A percentile compares a stretch with the other conserved stretches of the same genome.
Conservation (phyloP, 2,888 invertebrate species). For the Ditula angustiorana region DNA sequence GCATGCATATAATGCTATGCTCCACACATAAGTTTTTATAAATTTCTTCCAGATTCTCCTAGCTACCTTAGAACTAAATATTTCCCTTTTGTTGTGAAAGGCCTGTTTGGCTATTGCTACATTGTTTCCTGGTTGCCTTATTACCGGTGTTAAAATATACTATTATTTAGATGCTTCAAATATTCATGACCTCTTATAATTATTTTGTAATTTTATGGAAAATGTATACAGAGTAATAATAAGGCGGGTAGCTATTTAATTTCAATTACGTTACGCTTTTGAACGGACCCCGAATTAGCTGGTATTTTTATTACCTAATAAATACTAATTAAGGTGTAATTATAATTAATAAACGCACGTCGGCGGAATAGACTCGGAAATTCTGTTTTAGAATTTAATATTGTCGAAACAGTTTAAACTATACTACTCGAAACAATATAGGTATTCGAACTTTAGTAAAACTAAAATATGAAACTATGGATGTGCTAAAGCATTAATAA, state of each 20-base stretch:
- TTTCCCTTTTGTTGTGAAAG: no score
- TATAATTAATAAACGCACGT: slow-evolving; percentile 31
- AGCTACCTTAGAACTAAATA: no score
- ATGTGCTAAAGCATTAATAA: no score
- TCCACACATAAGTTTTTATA: no score
- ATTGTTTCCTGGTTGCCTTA: no score
- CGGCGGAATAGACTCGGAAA: not conserved
- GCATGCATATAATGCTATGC: no score
- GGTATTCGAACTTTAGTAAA: no score
- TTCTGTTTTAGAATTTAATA: not conserved
- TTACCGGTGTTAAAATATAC: no score
- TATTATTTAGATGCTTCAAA: not conserved
- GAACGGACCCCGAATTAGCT: slow-evolving; percentile 29
- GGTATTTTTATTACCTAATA: slow-evolving; percentile 28
- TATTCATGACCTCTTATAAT: not conserved
- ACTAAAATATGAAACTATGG: no score
- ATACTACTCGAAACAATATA: no score
- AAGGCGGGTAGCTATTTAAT: slow-evolving; percentile 52
- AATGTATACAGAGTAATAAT: slow-evolving; percentile 19
- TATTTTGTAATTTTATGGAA: not conserved
- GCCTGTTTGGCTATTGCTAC: no score
- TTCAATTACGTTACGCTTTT: slow-evolving; percentile 54
- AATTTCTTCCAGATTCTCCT: no score
- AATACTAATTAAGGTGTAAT: slow-evolving; percentile 32
- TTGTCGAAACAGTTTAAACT: not conserved